These are phyloP conservation scores for Siniperca scherzeri DNA, from an alignment of 2,797 vertebrate genomes.

Conservation along the genomic window DNA sequence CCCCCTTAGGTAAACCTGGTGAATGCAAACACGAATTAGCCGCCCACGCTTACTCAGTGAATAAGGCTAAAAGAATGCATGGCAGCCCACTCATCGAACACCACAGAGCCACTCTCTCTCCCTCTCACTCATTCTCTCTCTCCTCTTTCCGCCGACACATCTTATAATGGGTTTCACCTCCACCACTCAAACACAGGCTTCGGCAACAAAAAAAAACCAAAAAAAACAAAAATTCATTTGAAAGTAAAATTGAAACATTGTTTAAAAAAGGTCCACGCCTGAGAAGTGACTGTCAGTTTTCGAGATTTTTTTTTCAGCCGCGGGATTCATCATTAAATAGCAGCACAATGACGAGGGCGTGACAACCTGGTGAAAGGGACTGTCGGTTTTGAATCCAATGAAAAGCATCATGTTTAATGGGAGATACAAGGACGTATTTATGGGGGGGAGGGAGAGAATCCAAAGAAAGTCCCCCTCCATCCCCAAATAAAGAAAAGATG, in stretches of 20 bases:
- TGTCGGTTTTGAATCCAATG: conserved; percentile 62
- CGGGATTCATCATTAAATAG: conserved; percentile 60
- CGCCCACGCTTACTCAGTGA: conserved; percentile 84
- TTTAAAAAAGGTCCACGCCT: conserved; percentile 65
- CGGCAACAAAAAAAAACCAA: conserved; percentile 4
- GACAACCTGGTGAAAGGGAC: conserved; percentile 73
- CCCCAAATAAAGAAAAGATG: conserved; percentile 54
- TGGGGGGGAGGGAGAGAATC: conserved; percentile 3
- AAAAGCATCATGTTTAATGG: conserved; percentile 70
- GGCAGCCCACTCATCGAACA: conserved; percentile 83
- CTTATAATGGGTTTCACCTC: conserved; percentile 83
- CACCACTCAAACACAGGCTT: conserved; percentile 68
- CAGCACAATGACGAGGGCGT: conserved; percentile 76
- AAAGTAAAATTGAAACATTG: conserved; percentile 79
- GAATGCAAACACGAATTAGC: conserved; percentile 89
- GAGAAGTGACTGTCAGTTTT: conserved; percentile 73
- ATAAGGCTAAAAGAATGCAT: conserved; percentile 88
- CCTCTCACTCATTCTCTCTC: conserved; percentile 64
- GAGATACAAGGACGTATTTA: conserved; percentile 49
- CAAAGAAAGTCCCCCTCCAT: conserved; percentile 41
- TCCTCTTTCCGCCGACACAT: conserved; percentile 76
- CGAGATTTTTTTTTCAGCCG: conserved; percentile 28
- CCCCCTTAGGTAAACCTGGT: conserved; percentile 88
- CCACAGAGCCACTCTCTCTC: conserved; percentile 72
- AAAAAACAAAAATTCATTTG: conserved; percentile 61